Evolutionary conservation across 2,113 vertebrate species (phyloP), one percentile per base, ranked within the genome.

Genomic region (Narcine bancroftii): DNA sequence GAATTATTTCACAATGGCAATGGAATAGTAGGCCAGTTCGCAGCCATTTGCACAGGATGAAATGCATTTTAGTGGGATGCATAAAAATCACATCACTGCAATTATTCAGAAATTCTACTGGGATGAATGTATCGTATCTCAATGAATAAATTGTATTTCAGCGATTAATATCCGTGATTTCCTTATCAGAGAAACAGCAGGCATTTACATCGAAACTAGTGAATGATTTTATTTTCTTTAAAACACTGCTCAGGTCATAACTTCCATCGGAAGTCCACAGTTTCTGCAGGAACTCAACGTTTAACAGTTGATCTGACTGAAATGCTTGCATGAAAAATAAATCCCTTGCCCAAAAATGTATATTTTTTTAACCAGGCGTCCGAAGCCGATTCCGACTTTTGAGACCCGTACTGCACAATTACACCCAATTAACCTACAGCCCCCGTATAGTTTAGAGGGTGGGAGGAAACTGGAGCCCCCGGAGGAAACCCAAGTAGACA

Each of bases 191-290:
- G 21, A 85, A 85, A 85, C 50, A 85, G 11, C 50, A 85, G 19
- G 50, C 81, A 85, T 85, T 85, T 60, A 3, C 15, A 60, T 29
- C 81, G 15, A 60, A 85, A 60, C 60, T 13, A 60, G 29, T n/a
- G 60, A 36, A 85, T 85, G n/a, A 85, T 85, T 36, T 33, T 60
- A 85, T 85, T 39, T 85, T 83, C 79, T 83, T 83, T 83, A 53
- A 85, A 85, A 53, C 53, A 60, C 53, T 85, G 81, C 29, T 85
- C 53, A 21, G 81, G 7, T 56, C 21, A 7, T 56, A 85, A 36
- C 19, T 85, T 66, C n/a, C 50, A 60, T n/a, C 60, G 33, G 5
- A 60, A n/a, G 13, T 60, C 60, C 15, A 36, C 81, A 85, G 36
- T 60, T n/a, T 36, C 33, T 60, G 53, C 53, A 60, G 33, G 9